Evolutionary conservation across 2,113 vertebrate genomes (phyloP).

Genomic region (Sphaerodactylus townsendi): DNA sequence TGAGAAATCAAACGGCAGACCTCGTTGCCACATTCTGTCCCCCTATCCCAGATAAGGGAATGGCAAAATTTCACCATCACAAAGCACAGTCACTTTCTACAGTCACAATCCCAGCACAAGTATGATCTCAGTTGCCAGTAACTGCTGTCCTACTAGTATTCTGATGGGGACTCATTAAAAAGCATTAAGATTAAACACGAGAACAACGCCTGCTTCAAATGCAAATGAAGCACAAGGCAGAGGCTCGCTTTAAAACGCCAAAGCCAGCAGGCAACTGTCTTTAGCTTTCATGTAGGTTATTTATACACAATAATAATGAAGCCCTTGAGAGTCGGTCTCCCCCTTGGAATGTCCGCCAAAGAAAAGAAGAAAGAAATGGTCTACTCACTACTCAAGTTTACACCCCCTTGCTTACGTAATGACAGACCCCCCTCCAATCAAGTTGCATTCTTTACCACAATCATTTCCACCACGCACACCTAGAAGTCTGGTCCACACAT

Average conservation of each 20-base stretch:
- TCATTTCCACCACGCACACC: too few relatives aligned
- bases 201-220: not conserved
- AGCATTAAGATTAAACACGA: conserved; percentile 34
- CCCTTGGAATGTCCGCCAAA: too few relatives aligned
- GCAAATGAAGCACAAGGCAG: conserved; percentile 38
- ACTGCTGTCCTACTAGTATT: not conserved
- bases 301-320: conserved; percentile 60
- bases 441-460: too few relatives aligned
- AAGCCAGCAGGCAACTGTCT: conserved; percentile 43
- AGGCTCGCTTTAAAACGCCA: conserved; percentile 38
- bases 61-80: not conserved
- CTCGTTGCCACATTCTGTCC: too few relatives aligned
- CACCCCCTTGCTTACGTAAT: conserved; percentile 1
- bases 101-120: not conserved
- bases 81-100: too few relatives aligned
- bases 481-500: too few relatives aligned
- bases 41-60: too few relatives aligned
- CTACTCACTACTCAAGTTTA: conserved; percentile 42
- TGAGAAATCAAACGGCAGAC: too few relatives aligned
- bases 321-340: conserved; percentile 44
- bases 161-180: not conserved
- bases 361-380: too few relatives aligned
- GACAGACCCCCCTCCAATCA: not conserved
- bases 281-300: conserved; percentile 51
- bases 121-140: not conserved